A percentile compares a stretch with the other conserved stretches of the same genome.
These are phyloP conservation scores for Megathymus violae DNA, from an alignment of 1,140 invertebrate species.

Conservation along the genomic window DNA sequence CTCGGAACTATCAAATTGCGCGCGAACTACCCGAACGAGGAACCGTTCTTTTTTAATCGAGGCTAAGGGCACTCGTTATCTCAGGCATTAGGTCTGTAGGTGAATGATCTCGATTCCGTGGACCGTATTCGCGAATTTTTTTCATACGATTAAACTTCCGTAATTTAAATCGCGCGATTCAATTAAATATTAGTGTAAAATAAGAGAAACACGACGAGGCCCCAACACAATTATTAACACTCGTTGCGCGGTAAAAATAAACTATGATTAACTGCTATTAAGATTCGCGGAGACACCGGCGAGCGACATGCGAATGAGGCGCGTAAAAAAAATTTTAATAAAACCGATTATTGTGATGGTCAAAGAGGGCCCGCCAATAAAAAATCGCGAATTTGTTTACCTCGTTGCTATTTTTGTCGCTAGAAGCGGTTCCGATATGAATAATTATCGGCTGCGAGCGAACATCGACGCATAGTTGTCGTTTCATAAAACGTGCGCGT, in stretches of 20 bases:
- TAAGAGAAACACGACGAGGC: constrained; percentile 72
- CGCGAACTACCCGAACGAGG: constrained; percentile 33
- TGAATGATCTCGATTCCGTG: constrained; percentile 49
- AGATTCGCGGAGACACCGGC: constrained; percentile 79
- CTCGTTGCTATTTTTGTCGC: constrained; percentile 71
- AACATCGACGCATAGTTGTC: constrained; percentile 81
- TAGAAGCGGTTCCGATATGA: constrained; percentile 74
- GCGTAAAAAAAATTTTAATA: constrained; percentile 64
- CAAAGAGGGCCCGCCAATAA: constrained; percentile 52
- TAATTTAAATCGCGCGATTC: constrained; percentile 60
- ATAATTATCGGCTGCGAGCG: constrained; percentile 77
- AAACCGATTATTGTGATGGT: constrained; percentile 47
- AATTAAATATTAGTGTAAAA: constrained; percentile 67
- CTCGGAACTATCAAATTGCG: constrained; percentile 39
- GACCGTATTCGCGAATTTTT: constrained; percentile 52
- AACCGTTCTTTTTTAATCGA: constrained; percentile 38
- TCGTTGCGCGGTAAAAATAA: constrained; percentile 82
- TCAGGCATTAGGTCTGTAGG: constrained; percentile 41
- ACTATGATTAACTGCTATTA: constrained; percentile 82
- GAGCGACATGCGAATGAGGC: constrained; percentile 56
- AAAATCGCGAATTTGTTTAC: constrained; percentile 74
- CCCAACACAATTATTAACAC: constrained; percentile 79
- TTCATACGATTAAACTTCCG: constrained; percentile 64
- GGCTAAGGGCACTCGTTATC: constrained; percentile 46
- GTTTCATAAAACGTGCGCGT: constrained; percentile 83